phyloP scores from a whole-genome alignment of 1,140 invertebrate genomes.

The Trachymyrmex septentrionalis region DNA sequence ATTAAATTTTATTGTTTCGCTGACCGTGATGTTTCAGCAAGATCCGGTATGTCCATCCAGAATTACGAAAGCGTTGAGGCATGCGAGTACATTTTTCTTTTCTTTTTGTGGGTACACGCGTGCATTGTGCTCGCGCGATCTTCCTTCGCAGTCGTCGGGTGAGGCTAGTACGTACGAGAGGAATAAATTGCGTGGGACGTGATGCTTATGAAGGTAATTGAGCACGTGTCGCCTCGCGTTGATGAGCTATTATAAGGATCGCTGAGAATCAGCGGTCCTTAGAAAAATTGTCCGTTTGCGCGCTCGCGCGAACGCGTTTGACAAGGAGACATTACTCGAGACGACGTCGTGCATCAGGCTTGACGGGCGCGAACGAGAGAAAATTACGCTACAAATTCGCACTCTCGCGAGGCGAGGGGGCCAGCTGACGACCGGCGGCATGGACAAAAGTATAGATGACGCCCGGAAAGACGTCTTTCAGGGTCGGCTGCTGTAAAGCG shows the following conservation, averaged over 20 bases:
- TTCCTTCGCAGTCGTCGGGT: constrained; percentile 3
- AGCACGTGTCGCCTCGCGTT: constrained; percentile 65
- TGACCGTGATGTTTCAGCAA: not conserved
- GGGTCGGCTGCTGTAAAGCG: constrained; percentile 4
- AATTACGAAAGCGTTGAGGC: constrained; percentile 29
- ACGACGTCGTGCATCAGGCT: constrained; percentile 51
- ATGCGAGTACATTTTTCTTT: constrained; percentile 15
- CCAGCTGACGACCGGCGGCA: constrained; percentile 34
- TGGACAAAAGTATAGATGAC: constrained; percentile 55
- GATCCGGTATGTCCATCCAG: constrained; percentile 22
- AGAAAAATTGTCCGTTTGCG: constrained; percentile 58
- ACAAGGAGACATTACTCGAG: constrained; percentile 60
- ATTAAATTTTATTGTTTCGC: not conserved
- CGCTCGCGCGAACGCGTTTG: constrained; percentile 19
- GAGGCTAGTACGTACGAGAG: constrained; percentile 47
- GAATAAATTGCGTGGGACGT: constrained; percentile 69
- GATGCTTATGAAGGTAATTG: constrained; percentile 69
- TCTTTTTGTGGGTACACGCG: constrained; percentile 2
- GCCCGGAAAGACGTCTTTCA: constrained; percentile 26
- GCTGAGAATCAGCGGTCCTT: constrained; percentile 63
- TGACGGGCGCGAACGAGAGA: constrained; percentile 54
- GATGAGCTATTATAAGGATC: constrained; percentile 74
- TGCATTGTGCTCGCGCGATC: constrained; percentile 43
- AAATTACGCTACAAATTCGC: constrained; percentile 65
- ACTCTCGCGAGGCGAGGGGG: constrained; percentile 10